Conservation (phyloP, 2,797 vertebrate genomes). For the Melanotaenia trifasciata region DNA sequence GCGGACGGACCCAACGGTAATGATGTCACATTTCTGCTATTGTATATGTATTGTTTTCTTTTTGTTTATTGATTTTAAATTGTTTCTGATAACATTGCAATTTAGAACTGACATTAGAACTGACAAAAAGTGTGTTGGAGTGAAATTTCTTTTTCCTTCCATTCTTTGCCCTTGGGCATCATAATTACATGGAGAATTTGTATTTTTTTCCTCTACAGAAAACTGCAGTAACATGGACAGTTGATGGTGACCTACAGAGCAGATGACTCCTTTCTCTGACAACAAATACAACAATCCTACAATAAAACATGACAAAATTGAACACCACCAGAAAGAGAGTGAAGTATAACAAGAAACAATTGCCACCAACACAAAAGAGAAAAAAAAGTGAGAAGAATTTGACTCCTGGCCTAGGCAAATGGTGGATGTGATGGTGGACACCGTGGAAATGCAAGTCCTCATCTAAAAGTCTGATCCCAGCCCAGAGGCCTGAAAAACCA, state of each 20-base stretch:
- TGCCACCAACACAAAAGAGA: constrained; percentile 73
- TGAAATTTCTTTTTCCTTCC: not conserved
- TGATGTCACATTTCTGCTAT: not conserved
- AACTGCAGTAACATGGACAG: constrained; percentile 99
- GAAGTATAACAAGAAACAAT: constrained; percentile 62
- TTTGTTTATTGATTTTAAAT: not conserved
- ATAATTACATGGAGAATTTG: not conserved
- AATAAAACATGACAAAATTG: constrained; percentile 68
- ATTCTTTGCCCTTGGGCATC: not conserved
- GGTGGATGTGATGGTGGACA: constrained; percentile 55
- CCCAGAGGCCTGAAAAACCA: constrained; percentile 62
- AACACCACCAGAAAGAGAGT: constrained; percentile 68
- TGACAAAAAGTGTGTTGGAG: not conserved
- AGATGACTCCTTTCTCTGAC: constrained; percentile 85
- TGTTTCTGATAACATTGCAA: not conserved
- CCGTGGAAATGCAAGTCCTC: constrained; percentile 64
- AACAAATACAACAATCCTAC: constrained; percentile 81
- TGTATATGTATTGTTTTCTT: not conserved
- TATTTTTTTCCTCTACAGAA: constrained; percentile 84
- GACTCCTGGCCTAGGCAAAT: constrained; percentile 58
- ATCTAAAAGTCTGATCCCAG: constrained; percentile 56
- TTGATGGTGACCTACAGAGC: constrained; percentile 94
- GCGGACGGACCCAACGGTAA: constrained; percentile 89
- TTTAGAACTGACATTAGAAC: not conserved
- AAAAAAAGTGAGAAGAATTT: constrained; percentile 69